These are phyloP conservation scores for Panzeria rudis DNA, from an alignment of 2,888 invertebrate genomes.

Conservation along the genomic window DNA sequence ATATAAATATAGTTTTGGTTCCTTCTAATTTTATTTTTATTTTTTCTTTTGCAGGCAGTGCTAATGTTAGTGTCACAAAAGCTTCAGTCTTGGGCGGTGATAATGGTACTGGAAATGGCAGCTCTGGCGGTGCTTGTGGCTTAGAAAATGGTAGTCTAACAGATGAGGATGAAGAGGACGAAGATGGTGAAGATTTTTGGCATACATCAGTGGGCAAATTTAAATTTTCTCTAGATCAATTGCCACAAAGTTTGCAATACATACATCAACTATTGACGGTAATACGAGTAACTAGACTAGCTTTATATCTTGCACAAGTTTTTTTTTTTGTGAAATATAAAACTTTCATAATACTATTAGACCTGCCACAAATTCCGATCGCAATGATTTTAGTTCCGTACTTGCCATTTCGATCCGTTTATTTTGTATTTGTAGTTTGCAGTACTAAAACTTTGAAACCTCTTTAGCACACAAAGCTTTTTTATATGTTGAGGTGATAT, in stretches of 20 bases:
- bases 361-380: background rate
- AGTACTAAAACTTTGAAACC: background rate
- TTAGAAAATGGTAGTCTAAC: conserved; percentile 87
- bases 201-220: conserved; percentile 96
- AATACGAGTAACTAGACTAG: conserved; percentile 34
- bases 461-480: no score
- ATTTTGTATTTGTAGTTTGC: background rate
- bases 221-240: conserved; percentile 93
- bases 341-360: background rate
- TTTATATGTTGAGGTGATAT: no score
- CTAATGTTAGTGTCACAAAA: conserved; percentile 90
- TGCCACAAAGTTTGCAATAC: conserved; percentile 96
- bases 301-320: no score
- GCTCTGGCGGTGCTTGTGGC: conserved; percentile 85
- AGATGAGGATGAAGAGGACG: conserved; percentile 87
- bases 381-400: background rate
- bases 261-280: conserved; percentile 93
- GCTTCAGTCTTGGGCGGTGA: conserved; percentile 87
- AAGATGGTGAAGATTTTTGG: conserved; percentile 94
- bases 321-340: no score
- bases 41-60: conserved; percentile 85
- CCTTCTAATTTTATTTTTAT: background rate
- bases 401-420: background rate
- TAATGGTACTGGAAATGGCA: conserved; percentile 86
- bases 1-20: background rate